Evolutionary conservation across 2,113 vertebrate species (phyloP).

Genomic region (Gopherus flavomarginatus): DNA sequence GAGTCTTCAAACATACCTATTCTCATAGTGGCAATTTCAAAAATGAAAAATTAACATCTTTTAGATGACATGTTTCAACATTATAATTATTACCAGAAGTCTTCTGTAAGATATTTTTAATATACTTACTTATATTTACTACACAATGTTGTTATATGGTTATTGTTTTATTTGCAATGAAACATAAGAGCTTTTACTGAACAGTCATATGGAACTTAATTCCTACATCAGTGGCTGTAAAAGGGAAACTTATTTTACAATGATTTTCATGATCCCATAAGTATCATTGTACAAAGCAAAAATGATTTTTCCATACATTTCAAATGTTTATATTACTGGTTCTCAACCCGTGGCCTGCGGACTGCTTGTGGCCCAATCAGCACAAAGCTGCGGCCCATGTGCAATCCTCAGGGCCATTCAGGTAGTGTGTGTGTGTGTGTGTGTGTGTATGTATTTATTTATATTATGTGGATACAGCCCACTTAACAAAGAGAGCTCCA

Average conservation of each 20-base stretch:
- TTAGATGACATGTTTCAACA: background rate
- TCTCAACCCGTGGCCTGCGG: too few relatives aligned
- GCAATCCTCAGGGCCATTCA: too few relatives aligned
- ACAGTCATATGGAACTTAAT: background rate
- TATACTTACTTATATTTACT: background rate
- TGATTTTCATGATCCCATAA: background rate
- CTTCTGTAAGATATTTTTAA: background rate
- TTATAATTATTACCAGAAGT: background rate
- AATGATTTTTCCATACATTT: background rate
- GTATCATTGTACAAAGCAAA: background rate
- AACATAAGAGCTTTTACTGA: background rate
- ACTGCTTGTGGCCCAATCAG: too few relatives aligned
- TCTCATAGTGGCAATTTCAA: background rate
- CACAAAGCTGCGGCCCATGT: too few relatives aligned
- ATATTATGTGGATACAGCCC: too few relatives aligned
- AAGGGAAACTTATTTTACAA: background rate
- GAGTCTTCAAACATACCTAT: background rate
- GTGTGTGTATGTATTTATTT: too few relatives aligned
- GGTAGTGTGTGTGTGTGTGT: too few relatives aligned
- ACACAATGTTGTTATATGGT: background rate
- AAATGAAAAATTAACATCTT: background rate
- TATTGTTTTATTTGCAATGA: background rate
- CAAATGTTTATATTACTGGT: background rate
- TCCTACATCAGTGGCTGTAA: background rate
- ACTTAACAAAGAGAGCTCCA: too few relatives aligned